Conservation (phyloP, 2,888 invertebrate genomes). For the Kuschelorhynchus macadamiae region DNA sequence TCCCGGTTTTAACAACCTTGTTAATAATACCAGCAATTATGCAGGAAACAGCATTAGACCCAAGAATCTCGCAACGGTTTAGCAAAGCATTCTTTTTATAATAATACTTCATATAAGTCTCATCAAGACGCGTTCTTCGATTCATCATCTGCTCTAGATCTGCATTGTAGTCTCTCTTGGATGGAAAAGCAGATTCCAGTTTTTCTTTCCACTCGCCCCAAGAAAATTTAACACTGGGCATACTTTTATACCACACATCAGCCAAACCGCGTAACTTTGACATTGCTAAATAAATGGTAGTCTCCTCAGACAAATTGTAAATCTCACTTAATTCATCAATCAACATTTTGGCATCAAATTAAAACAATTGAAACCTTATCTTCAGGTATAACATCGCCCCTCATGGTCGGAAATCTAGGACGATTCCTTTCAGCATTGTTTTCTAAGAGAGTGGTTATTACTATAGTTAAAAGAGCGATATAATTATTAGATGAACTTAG, state of each 20-base stretch:
- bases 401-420: not conserved
- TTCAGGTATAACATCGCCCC: constrained; percentile 7
- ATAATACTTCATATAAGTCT: constrained; percentile 48
- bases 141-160: constrained; percentile 44
- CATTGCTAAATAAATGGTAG: constrained; percentile 45
- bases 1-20: constrained; percentile 42
- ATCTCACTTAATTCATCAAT: constrained; percentile 42
- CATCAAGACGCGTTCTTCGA: constrained; percentile 42
- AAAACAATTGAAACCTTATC: constrained; percentile 27
- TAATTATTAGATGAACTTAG: not conserved
- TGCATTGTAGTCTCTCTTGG: constrained; percentile 35
- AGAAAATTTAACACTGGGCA: constrained; percentile 42
- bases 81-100: constrained; percentile 50
- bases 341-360: constrained; percentile 43
- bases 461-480: no score
- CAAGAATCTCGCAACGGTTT: constrained; percentile 47
- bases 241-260: constrained; percentile 51
- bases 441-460: no score
- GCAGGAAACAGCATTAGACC: constrained; percentile 51
- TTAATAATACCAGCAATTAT: constrained; percentile 48
- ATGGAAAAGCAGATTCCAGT: constrained; percentile 43
- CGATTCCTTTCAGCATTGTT: not conserved
- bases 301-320: constrained; percentile 49
- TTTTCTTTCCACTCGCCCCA: constrained; percentile 52
- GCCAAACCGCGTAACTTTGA: constrained; percentile 48